Evolutionary conservation across 2,888 invertebrate species (phyloP), one percentile per base, ranked within the genome.

Genomic region (Drosophila sordidula): DNA sequence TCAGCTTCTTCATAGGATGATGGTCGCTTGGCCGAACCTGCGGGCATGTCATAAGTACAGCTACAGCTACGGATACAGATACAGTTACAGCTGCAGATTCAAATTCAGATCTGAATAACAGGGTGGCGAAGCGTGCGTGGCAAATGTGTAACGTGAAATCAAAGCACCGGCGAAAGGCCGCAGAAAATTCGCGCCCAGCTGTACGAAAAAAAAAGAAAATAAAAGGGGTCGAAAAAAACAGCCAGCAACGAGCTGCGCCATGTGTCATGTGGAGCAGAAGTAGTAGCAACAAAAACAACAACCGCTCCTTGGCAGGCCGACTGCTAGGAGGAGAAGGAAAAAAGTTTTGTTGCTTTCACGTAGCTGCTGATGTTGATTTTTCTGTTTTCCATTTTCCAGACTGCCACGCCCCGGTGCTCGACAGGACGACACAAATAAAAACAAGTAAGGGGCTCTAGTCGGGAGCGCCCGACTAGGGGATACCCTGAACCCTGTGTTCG

Each of bases 111-210:
- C 18, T 6, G 12, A 34, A 32, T 8, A n/a, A 16, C 29, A 6
- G 25, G 12, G 22, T 39, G 34, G 11, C 32, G 34, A 11, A 32
- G 14, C 22, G n/a, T 6, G 42, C 5, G 25, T 41, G 58, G 22
- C n/a, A 46, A 66, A 55, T 54, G 67, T 52, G 73, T 38, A 66
- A 74, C 77, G 73, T 74, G 73, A 74, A 77, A 77, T 77, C 73
- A 77, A 73, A 66, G 78, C 44, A 59, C 39, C 49, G 41, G 9
- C 46, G 49, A 67, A 51, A 57, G 51, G 55, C 51, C 38, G 52
- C 55, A 55, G 46, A 42, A 61, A 44, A 54, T 54, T 75, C 72
- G 76, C 75, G 63, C 44, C 18, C 52, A 74, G 36, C 29, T 62
- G 45, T 16, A 71, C n/a, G 18, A 29, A 39, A 22, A 49, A 42